Base-by-base conservation (phyloP, 2,797 vertebrate species). In the Heteromormyrus szaboi region DNA sequence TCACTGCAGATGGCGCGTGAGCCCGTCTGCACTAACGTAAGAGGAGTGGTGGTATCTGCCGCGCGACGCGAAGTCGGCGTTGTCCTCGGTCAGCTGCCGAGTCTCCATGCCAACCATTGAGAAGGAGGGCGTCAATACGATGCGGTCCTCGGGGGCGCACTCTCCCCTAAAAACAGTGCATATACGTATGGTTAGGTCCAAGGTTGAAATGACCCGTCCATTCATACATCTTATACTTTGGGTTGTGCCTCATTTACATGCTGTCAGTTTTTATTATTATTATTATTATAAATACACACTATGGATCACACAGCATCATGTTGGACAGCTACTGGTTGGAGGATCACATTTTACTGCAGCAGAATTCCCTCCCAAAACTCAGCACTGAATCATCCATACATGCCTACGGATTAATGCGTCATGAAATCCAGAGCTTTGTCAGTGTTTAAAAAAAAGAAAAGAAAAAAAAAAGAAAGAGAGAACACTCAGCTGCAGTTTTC, bases 11-110 rank as follows among this genome's bases (percentile, higher is more conserved):
- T 91, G 92, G 48, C 92, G 93, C 89, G 93, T 92, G 29, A 98
- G 95, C 22, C 95, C 92, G 33, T 96, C 94, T 22, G 91, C 91
- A 68, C 93, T 95, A 62, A 97, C 92, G 88, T 96, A 92, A 0
- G 96, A 99, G 62, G 97, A 98, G 86, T 96, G 97, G 94, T 99
- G 99, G 90, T 96, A 98, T 85, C 96, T 97, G 90, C 97, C 97
- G 56, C 98, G 96, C 0, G 96, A 95, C 88, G 98, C 97, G 0
- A 99, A 99, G 94, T 99, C 99, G 0, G 94, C 90, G 0, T 99
- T 99, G 94, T 99, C 98, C 93, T 99, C 95, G 0, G 98, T 99
- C 92, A 99, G 95, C 94, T 99, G 98, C 44, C 95, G 97, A 93
- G 97, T 99, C 95, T 96, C 96, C 95, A 97, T 94, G 88, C 96